phyloP scores from a whole-genome alignment of 2,888 invertebrate species.

The Apotomis turbidana region DNA sequence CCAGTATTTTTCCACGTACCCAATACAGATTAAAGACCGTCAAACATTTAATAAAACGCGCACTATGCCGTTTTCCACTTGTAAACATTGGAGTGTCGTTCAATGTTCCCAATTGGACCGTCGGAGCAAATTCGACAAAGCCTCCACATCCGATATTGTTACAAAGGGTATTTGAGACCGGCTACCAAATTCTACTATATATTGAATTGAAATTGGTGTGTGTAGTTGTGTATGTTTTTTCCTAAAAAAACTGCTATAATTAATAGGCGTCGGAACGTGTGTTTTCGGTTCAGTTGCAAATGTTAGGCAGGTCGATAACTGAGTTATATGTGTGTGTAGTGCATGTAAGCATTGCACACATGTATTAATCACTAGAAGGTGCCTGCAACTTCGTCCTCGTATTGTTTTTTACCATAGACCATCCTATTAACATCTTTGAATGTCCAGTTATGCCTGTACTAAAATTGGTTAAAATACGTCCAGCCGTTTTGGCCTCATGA shows the following conservation, averaged over 20 bases:
- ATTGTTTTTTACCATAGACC: too few species aligned
- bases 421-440: too few species aligned
- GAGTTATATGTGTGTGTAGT: background rate
- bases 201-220: background rate
- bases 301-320: background rate
- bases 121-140: constrained; percentile 59
- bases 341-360: too few species aligned
- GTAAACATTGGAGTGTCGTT: constrained; percentile 58
- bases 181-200: constrained; percentile 14
- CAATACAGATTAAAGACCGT: constrained; percentile 43
- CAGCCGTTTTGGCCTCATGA: too few species aligned
- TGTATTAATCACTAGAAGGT: too few species aligned
- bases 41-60: constrained; percentile 67
- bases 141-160: constrained; percentile 45
- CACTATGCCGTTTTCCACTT: constrained; percentile 58
- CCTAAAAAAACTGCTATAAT: background rate
- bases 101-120: constrained; percentile 53
- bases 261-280: background rate
- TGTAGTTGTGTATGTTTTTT: constrained; percentile 2
- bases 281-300: background rate
- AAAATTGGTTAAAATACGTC: too few species aligned
- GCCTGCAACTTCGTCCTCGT: too few species aligned
- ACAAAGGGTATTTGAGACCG: constrained; percentile 35
- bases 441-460: too few species aligned
- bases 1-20: constrained; percentile 1